Percentiles rank a stretch among this genome's conserved stretches.
Conservation (phyloP, 1,140 invertebrate species). For the Zaprionus lachaisei region DNA sequence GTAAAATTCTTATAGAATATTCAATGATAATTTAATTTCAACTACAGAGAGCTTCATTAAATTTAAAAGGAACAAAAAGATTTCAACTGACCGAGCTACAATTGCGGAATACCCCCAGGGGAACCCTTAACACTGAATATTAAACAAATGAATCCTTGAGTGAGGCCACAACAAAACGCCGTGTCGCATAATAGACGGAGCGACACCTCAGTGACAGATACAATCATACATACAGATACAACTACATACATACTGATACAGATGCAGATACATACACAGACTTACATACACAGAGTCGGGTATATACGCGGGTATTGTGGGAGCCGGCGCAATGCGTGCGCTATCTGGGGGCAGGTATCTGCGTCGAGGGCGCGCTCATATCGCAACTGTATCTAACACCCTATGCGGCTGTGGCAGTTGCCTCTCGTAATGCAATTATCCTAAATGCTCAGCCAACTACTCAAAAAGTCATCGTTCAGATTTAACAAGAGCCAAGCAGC, state of each 20-base stretch:
- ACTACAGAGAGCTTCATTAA: background rate
- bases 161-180: slow-evolving; percentile 41
- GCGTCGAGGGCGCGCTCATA: background rate
- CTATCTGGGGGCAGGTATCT: slow-evolving; percentile 59
- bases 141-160: slow-evolving; percentile 31
- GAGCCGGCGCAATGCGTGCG: slow-evolving; percentile 67
- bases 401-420: background rate
- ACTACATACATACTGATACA: background rate
- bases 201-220: slow-evolving; percentile 64
- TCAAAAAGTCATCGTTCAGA: slow-evolving; percentile 84
- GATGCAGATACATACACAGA: slow-evolving; percentile 1
- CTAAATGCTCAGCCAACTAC: slow-evolving; percentile 81
- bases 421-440: slow-evolving; percentile 78
- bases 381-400: slow-evolving; percentile 9
- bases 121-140: background rate
- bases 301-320: slow-evolving; percentile 29
- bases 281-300: background rate
- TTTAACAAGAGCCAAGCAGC: slow-evolving; percentile 72
- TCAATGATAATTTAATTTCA: background rate
- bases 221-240: background rate
- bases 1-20: background rate
- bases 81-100: background rate
- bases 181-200: slow-evolving; percentile 61
- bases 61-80: background rate
- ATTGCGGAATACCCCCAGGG: background rate